These are phyloP conservation scores for Odontomachus brunneus DNA, from an alignment of 1,140 invertebrate genomes.

Conservation along the genomic window DNA sequence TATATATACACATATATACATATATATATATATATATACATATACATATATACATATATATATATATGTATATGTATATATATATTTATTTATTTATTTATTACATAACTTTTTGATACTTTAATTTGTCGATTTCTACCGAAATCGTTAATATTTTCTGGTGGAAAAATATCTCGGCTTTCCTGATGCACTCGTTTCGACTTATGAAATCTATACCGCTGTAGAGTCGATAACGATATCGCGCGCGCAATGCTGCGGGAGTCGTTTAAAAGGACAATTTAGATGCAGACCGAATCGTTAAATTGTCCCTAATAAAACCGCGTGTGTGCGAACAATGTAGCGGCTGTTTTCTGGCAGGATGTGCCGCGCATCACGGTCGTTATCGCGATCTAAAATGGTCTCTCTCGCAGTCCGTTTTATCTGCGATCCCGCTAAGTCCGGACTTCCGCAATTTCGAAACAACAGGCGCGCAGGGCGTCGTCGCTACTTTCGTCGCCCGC, in stretches of 20 bases:
- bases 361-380: slow-evolving; percentile 43
- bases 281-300: slow-evolving; percentile 20
- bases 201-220: background rate
- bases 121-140: background rate
- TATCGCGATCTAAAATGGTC: slow-evolving; percentile 53
- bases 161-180: background rate
- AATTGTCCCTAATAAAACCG: slow-evolving; percentile 45
- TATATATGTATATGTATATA: too few relatives aligned
- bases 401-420: slow-evolving; percentile 38
- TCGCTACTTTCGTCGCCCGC: background rate
- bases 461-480: slow-evolving; percentile 20
- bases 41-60: too few relatives aligned
- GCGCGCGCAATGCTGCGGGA: background rate
- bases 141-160: too few relatives aligned
- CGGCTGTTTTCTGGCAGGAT: slow-evolving; percentile 53
- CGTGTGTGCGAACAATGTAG: slow-evolving; percentile 33
- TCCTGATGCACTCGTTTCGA: background rate
- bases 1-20: too few relatives aligned
- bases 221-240: slow-evolving; percentile 14
- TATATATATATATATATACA: too few relatives aligned
- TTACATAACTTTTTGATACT: too few relatives aligned
- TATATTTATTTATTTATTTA: too few relatives aligned
- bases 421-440: slow-evolving; percentile 24
- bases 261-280: slow-evolving; percentile 10
- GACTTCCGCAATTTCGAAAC: slow-evolving; percentile 61